These are phyloP conservation scores for Pocillopora grandis DNA, from an alignment of 92 coral and sea anemone species.

Conservation along the genomic window DNA sequence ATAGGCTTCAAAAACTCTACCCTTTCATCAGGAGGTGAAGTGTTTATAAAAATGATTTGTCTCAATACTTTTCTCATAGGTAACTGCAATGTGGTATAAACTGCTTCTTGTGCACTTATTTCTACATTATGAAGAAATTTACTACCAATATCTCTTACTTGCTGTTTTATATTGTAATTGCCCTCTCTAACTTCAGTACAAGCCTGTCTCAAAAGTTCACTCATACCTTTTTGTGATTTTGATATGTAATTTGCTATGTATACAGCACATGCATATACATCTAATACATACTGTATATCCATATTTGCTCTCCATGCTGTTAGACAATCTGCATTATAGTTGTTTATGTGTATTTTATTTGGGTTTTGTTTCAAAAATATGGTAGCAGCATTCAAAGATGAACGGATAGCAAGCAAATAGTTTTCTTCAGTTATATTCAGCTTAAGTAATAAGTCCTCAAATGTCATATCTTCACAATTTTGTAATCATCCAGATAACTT, in stretches of 20 bases:
- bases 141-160: too few relatives aligned
- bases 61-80: slow-evolving; percentile 64
- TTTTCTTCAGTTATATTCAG: too few relatives aligned
- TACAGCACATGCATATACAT: too few relatives aligned
- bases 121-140: slow-evolving; percentile 40
- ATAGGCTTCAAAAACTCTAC: slow-evolving; percentile 63
- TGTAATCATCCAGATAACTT: too few relatives aligned
- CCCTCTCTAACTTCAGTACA: slow-evolving; percentile 34
- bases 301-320: neutral
- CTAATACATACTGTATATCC: too few relatives aligned
- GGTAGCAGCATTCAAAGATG: too few relatives aligned
- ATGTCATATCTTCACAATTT: too few relatives aligned
- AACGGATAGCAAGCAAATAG: too few relatives aligned
- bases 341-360: slow-evolving; percentile 42
- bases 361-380: slow-evolving; percentile 17
- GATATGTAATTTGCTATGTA: slow-evolving; percentile 16
- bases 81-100: slow-evolving; percentile 55
- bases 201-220: slow-evolving; percentile 26
- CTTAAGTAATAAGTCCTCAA: too few relatives aligned
- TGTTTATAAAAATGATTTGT: slow-evolving; percentile 63
- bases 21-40: slow-evolving; percentile 71
- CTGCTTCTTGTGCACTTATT: slow-evolving; percentile 82
- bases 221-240: slow-evolving; percentile 31
- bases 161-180: slow-evolving; percentile 33
- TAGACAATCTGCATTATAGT: slow-evolving; percentile 34